phyloP scores from a whole-genome alignment of 2,888 invertebrate genomes.

The Agrilus biguttatus region DNA sequence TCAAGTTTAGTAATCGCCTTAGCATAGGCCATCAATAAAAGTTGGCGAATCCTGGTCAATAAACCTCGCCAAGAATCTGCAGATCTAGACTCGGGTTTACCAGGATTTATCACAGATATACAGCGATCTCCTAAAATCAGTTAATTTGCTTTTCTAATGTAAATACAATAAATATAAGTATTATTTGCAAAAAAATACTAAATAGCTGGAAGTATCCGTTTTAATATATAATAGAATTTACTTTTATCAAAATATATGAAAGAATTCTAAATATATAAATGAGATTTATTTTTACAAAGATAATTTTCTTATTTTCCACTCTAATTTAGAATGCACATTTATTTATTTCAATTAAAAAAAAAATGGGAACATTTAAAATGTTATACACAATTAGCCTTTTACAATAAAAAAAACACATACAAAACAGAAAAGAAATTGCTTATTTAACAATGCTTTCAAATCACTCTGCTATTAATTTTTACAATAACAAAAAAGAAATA shows the following conservation, averaged over 20 bases:
- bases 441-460: too few relatives aligned
- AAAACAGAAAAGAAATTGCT: too few relatives aligned
- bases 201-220: neutral
- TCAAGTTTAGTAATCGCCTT: constrained; percentile 75
- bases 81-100: constrained; percentile 75
- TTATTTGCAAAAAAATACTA: too few relatives aligned
- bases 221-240: neutral
- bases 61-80: constrained; percentile 84
- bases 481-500: too few relatives aligned
- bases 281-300: neutral
- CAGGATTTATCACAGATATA: constrained; percentile 80
- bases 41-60: constrained; percentile 65
- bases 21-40: constrained; percentile 76
- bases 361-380: too few relatives aligned
- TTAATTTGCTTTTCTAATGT: neutral
- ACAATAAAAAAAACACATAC: too few relatives aligned
- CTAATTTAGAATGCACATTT: too few relatives aligned
- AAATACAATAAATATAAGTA: neutral
- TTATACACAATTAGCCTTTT: too few relatives aligned
- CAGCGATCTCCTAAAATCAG: constrained; percentile 49
- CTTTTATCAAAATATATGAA: neutral
- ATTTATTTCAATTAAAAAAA: neutral
- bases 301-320: too few relatives aligned
- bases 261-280: neutral
- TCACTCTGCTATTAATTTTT: too few relatives aligned